Evolutionary conservation across 2,113 vertebrate genomes (phyloP).

Genomic region (Hemicordylus capensis): DNA sequence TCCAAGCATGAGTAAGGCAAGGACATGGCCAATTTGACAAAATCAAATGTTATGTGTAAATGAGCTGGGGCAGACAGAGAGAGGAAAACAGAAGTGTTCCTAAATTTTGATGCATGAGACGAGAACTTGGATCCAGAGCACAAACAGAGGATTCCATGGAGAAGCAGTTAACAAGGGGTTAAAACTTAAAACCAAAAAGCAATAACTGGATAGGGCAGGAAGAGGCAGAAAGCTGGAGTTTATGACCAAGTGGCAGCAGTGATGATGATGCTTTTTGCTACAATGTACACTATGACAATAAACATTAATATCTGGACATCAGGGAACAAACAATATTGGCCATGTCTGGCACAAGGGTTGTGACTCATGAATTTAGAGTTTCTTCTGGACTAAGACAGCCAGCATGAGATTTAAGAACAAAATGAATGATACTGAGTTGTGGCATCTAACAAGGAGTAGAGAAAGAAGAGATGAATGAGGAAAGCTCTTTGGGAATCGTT

Average conservation of each 20-base stretch:
- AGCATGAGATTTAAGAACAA: not conserved
- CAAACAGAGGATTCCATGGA: too few species aligned
- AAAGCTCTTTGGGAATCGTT: not conserved
- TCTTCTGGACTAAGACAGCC: not conserved
- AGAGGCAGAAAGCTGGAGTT: not conserved
- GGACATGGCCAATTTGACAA: not conserved
- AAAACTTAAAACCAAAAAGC: not conserved
- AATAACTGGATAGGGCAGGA: not conserved
- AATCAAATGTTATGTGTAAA: not conserved
- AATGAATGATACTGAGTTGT: not conserved
- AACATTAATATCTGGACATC: not conserved
- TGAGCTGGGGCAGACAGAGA: not conserved
- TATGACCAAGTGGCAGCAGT: not conserved
- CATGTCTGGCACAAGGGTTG: not conserved
- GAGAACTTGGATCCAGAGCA: not conserved
- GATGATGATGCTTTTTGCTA: not conserved
- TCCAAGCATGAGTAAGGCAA: not conserved
- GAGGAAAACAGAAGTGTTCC: not conserved
- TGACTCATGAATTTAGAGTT: not conserved
- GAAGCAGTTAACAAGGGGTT: too few species aligned
- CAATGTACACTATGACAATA: not conserved
- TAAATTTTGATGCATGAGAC: not conserved
- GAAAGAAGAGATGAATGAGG: not conserved
- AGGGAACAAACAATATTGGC: not conserved
- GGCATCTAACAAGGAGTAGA: not conserved